phyloP scores from a whole-genome alignment of 2,888 invertebrate species.

The Agrotis puta region DNA sequence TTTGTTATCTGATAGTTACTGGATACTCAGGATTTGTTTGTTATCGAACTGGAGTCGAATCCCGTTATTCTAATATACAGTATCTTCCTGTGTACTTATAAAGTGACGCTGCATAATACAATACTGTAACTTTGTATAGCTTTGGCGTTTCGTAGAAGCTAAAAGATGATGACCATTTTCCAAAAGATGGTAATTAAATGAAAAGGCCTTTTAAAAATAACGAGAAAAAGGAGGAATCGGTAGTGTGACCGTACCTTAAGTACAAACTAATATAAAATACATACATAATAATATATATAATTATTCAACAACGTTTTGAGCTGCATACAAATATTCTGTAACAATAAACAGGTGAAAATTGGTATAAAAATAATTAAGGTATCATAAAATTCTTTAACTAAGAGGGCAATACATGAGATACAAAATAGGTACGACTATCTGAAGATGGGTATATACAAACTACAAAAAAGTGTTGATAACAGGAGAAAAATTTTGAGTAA shows the following conservation, averaged over 20 bases:
- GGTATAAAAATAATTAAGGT: conserved; percentile 60
- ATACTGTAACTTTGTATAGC: background rate
- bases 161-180: too few species aligned
- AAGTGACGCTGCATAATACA: background rate
- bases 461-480: conserved; percentile 43
- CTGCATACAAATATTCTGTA: conserved; percentile 43
- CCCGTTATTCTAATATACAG: background rate
- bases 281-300: conserved; percentile 14
- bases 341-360: conserved; percentile 57
- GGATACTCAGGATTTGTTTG: background rate
- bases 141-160: background rate
- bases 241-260: background rate
- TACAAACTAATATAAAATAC: background rate
- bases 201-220: background rate
- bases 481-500: conserved; percentile 39
- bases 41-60: background rate
- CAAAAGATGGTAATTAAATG: background rate
- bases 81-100: background rate
- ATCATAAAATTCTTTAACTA: conserved; percentile 31
- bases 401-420: conserved; percentile 48
- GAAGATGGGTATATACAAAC: conserved; percentile 47
- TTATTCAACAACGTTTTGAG: conserved; percentile 48
- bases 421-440: conserved; percentile 56
- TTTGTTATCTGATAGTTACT: background rate
- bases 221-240: background rate